These are phyloP conservation scores for Galerucella pusilla DNA, from an alignment of 2,888 invertebrate species.

Conservation along the genomic window DNA sequence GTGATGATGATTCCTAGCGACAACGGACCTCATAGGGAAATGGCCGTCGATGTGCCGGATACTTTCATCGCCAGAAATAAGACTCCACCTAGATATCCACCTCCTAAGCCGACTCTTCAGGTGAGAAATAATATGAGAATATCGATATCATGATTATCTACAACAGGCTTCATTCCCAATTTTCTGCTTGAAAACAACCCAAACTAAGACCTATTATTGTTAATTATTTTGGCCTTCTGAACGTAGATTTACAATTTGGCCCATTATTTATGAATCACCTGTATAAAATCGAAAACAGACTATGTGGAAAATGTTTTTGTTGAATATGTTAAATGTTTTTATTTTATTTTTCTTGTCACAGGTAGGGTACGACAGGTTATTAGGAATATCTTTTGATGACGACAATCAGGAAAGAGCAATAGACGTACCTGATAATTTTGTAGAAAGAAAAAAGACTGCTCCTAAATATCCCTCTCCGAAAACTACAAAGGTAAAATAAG, in stretches of 20 bases:
- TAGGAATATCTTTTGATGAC: constrained; percentile 61
- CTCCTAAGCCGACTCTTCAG: constrained; percentile 70
- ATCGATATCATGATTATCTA: no score
- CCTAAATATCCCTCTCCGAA: constrained; percentile 74
- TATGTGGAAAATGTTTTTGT: no score
- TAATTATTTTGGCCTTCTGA: no score
- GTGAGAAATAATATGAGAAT: constrained; percentile 42
- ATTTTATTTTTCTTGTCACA: constrained; percentile 42
- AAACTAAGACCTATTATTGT: no score
- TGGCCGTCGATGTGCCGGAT: constrained; percentile 98
- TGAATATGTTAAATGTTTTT: not conserved
- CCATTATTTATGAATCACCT: no score
- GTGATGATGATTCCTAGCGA: constrained; percentile 91
- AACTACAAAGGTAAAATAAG: constrained; percentile 53
- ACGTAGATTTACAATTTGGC: no score
- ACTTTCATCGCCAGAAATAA: constrained; percentile 91
- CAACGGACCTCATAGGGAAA: constrained; percentile 93
- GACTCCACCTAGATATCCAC: constrained; percentile 91
- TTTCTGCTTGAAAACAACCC: no score
- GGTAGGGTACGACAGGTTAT: constrained; percentile 65
- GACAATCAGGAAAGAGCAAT: constrained; percentile 78
- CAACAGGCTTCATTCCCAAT: no score
- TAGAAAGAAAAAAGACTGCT: constrained; percentile 82
- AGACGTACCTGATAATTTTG: constrained; percentile 90
- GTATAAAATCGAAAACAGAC: no score